Evolutionary conservation across 2,888 invertebrate genomes (phyloP).

Genomic region (Drosophila affinis): DNA sequence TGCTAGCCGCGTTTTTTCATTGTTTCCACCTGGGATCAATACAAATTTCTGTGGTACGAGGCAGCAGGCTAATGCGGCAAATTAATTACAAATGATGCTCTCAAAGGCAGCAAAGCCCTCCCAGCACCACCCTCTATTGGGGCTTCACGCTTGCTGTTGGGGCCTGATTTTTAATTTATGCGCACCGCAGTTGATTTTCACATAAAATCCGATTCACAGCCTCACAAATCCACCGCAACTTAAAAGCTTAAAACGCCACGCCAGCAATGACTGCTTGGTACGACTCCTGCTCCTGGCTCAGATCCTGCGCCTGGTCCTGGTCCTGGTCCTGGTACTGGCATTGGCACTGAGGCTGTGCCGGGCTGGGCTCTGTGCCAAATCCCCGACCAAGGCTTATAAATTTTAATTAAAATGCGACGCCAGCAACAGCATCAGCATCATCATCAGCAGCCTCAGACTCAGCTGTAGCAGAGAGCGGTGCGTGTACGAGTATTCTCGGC

Average conservation of each 20-base stretch:
- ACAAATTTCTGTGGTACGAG: conserved; percentile 25
- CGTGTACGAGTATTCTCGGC: conserved; percentile 38
- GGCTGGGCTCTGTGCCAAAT: conserved; percentile 58
- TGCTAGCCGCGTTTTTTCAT: conserved; percentile 35
- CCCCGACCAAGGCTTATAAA: conserved; percentile 77
- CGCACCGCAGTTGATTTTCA: conserved; percentile 77
- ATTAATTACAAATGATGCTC: conserved; percentile 74
- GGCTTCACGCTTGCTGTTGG: conserved; percentile 33
- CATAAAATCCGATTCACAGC: conserved; percentile 69
- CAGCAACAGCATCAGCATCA: conserved; percentile 40
- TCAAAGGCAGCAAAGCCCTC: conserved; percentile 38
- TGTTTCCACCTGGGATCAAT: conserved; percentile 21
- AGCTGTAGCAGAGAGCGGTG: conserved; percentile 26
- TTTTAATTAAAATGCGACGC: conserved; percentile 76
- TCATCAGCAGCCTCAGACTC: conserved; percentile 35
- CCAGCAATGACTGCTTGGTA: conserved; percentile 20
- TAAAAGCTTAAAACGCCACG: conserved; percentile 76
- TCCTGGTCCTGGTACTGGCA: conserved; percentile 9
- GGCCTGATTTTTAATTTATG: conserved; percentile 77
- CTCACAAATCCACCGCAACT: conserved; percentile 74
- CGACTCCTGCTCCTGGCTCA: conserved; percentile 11
- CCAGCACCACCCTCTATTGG: conserved; percentile 8
- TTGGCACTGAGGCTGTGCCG: conserved; percentile 7
- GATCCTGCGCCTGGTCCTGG: conserved; percentile 3
- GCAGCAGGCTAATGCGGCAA: conserved; percentile 68